Evolutionary conservation across 2,888 invertebrate genomes (phyloP), one percentile per base, ranked within the genome.

Genomic region (Ectemnius continuus): DNA sequence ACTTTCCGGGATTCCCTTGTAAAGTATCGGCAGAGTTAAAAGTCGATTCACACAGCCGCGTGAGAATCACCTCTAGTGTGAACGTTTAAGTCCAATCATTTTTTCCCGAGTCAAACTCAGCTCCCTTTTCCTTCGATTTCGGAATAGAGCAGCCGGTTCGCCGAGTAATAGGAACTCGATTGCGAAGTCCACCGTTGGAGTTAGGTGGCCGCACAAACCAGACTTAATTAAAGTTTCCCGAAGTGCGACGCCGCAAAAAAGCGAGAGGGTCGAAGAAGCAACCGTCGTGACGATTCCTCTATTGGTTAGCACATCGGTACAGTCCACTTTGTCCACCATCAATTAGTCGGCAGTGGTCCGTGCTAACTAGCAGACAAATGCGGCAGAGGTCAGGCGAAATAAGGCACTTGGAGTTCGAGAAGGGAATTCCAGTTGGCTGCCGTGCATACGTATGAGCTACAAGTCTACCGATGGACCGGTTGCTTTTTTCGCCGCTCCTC

Each of bases 381-480:
- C 36, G 65, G 26, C 52, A 65, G 60, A n/a, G 56, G 45, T 16
- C 63, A 60, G 36, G n/a, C 58, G 52, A 67, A 73, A 68, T 75
- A 69, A 75, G 78, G 78, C 74, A 79, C 79, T 77, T 68, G 62
- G 57, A 57, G 62, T 16, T 70, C 61, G 52, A 70, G 72, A 76
- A 36, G 84, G 70, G 74, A 81, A 84, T 85, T 86, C 86, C 81
- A 79, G 65, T 82, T 76, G 83, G 77, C 75, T 73, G 36, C 8
- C 77, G 59, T 69, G 73, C 75, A 79, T 77, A 78, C 20, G 48
- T 36, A 28, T 20, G 46, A 16, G 61, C n/a, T 56, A 45, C 72
- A 74, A 68, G 70, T 56, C 68, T 68, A 23, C 52, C 61, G 58
- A 13, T 23, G 71, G 72, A 61, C 75, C 67, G 58, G 76, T 77